Percentiles rank a stretch among this genome's conserved stretches.
Conservation (phyloP, 2,113 vertebrate genomes). For the Ctenodactylus gundi region DNA sequence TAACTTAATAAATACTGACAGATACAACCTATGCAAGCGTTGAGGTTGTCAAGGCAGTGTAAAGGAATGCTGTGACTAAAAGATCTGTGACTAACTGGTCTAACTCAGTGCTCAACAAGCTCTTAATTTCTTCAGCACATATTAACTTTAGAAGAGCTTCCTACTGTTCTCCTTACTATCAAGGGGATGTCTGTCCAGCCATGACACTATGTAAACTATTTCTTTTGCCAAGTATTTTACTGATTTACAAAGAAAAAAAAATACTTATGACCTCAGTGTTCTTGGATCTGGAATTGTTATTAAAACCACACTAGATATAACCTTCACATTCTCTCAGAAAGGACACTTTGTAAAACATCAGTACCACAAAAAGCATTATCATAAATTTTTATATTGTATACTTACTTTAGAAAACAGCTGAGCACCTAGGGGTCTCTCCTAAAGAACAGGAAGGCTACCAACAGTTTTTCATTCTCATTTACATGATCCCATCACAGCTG, state of each 20-base stretch:
- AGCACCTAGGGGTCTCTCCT: background rate
- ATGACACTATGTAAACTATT: background rate
- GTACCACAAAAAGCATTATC: too few species aligned
- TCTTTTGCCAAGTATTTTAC: background rate
- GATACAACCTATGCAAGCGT: background rate
- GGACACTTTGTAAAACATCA: background rate
- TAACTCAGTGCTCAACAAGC: background rate
- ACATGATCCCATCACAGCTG: background rate
- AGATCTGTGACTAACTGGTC: background rate
- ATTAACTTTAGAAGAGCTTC: background rate
- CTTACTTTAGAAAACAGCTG: background rate
- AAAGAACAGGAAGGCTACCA: background rate
- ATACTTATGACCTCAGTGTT: background rate
- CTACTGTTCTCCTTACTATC: background rate
- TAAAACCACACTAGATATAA: background rate
- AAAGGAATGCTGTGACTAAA: background rate
- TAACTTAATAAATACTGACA: background rate
- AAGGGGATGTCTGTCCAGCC: background rate
- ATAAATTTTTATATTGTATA: background rate
- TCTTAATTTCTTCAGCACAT: constrained; percentile 7
- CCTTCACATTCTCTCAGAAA: constrained; percentile 8
- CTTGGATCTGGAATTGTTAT: constrained; percentile 12
- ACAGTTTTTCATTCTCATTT: background rate
- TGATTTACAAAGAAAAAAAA: background rate
- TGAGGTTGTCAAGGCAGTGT: background rate